Percentiles rank a stretch among this genome's conserved stretches.
phyloP scores from a whole-genome alignment of 1,140 invertebrate species.

The Acyrthosiphon pisum region DNA sequence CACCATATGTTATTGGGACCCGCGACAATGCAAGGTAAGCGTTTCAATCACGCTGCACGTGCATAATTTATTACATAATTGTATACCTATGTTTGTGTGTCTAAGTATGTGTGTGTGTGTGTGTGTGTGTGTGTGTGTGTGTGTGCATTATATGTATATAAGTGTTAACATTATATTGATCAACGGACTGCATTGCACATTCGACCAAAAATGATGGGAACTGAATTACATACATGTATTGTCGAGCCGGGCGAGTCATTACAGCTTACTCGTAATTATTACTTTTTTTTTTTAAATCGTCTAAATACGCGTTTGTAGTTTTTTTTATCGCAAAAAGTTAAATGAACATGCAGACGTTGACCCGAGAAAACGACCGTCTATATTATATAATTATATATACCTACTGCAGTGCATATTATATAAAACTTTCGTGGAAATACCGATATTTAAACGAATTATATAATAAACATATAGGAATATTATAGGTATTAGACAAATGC shows the following conservation, averaged over 20 bases:
- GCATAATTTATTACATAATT: background rate
- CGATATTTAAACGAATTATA: background rate
- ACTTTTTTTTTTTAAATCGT: background rate
- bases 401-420: background rate
- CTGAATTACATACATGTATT: background rate
- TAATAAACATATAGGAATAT: background rate
- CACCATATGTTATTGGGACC: background rate
- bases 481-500: background rate
- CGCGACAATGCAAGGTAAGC: background rate
- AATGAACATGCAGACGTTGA: background rate
- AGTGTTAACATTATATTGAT: constrained; percentile 3
- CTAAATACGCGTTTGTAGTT: background rate
- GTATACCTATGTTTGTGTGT: background rate
- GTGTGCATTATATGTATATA: background rate
- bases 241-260: background rate
- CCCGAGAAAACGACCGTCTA: background rate
- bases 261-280: constrained; percentile 10
- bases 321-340: background rate
- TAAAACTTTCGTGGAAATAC: background rate
- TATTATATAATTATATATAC: background rate
- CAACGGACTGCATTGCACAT: background rate
- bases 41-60: background rate
- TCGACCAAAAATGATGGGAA: constrained; percentile 17
- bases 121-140: background rate
- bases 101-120: background rate